These are phyloP conservation scores for Rhyacophila evoluta DNA, from an alignment of 2,888 invertebrate genomes.

Conservation along the genomic window DNA sequence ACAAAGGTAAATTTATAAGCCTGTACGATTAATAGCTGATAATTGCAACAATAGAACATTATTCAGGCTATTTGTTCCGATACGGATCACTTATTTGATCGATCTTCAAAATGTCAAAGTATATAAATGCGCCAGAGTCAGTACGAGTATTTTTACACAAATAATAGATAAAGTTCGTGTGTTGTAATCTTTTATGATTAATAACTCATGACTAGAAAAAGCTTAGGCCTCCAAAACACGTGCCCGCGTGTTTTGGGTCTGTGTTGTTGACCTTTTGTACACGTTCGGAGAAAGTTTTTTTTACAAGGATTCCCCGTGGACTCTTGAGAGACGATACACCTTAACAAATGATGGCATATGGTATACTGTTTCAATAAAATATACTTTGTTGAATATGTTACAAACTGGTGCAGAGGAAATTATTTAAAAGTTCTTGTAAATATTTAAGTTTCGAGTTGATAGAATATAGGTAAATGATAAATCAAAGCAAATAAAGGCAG, in stretches of 20 bases:
- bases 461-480: too few species aligned
- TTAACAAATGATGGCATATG: conserved; percentile 3
- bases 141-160: not conserved
- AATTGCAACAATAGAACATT: too few species aligned
- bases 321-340: not conserved
- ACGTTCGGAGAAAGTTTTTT: not conserved
- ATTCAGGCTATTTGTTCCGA: not conserved
- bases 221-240: not conserved
- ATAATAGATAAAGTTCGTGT: not conserved
- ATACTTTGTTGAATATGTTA: too few species aligned
- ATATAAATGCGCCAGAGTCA: not conserved
- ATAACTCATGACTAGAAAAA: conserved; percentile 5
- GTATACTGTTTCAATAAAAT: not conserved
- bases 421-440: too few species aligned
- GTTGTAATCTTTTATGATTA: conserved; percentile 4
- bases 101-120: not conserved
- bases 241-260: not conserved
- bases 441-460: too few species aligned
- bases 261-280: conserved; percentile 5
- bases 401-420: not conserved
- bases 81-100: not conserved
- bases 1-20: too few species aligned
- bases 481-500: too few species aligned
- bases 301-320: not conserved
- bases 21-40: too few species aligned